Percentiles rank a stretch among this genome's conserved stretches.
These are phyloP conservation scores for Gallinago stenura DNA, from an alignment of 2,797 vertebrate genomes.

Conservation along the genomic window DNA sequence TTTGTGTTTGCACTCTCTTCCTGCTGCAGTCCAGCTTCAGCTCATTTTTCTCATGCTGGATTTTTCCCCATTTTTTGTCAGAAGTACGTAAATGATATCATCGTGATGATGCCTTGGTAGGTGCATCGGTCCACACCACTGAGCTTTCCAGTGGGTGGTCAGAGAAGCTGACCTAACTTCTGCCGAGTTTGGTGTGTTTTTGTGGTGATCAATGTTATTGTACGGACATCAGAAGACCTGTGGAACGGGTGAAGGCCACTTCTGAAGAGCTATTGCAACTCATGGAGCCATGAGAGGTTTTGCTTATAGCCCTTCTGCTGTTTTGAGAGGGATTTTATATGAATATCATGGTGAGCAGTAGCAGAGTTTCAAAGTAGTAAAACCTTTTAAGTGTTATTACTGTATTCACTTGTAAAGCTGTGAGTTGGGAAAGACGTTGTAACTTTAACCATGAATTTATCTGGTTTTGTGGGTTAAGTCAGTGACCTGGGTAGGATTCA, in stretches of 20 bases:
- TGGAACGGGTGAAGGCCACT: neutral
- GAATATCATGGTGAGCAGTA: neutral
- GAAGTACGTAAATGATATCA: neutral
- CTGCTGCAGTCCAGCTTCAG: neutral
- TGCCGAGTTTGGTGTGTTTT: neutral
- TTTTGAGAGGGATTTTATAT: neutral
- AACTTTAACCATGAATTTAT: neutral
- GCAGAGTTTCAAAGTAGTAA: neutral
- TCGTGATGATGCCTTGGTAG: neutral
- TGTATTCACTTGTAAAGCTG: neutral
- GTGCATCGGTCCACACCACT: neutral
- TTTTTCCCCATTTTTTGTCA: neutral
- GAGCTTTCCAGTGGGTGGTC: neutral
- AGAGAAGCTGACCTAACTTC: neutral
- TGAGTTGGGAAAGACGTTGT: neutral
- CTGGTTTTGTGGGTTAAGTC: slow-evolving; percentile 14
- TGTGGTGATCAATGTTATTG: neutral
- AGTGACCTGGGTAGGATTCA: slow-evolving; percentile 44
- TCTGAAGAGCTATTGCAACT: neutral
- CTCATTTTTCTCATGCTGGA: neutral
- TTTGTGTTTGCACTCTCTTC: neutral
- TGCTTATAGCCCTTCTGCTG: neutral
- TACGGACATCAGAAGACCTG: neutral
- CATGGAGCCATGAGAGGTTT: neutral
- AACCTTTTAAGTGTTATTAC: neutral